These are phyloP conservation scores for Carassius carassius DNA, from an alignment of 2,113 vertebrate genomes.

Conservation along the genomic window DNA sequence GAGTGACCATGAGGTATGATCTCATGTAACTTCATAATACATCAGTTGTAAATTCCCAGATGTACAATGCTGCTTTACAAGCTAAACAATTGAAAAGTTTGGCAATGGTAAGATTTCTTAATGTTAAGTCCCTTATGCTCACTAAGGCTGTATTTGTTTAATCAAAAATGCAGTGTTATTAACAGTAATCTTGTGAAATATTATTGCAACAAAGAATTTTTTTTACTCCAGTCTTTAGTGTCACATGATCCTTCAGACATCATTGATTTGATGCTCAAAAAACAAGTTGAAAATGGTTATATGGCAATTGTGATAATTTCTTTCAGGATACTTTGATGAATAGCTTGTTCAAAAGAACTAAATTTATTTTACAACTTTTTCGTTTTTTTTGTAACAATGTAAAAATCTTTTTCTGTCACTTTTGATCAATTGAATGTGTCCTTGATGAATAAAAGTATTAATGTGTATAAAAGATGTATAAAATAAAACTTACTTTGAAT, in stretches of 20 bases:
- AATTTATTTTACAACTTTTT: no score
- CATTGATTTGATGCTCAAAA: background rate
- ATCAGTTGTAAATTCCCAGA: background rate
- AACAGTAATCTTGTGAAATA: background rate
- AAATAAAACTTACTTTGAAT: background rate
- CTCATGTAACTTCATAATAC: background rate
- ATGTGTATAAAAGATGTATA: no score
- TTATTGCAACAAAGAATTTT: background rate
- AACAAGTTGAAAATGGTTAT: background rate
- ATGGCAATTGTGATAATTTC: background rate
- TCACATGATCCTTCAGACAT: background rate
- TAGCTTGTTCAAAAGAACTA: no score
- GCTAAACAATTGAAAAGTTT: background rate
- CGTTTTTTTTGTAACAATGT: no score
- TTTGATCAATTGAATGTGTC: no score
- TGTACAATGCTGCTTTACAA: background rate
- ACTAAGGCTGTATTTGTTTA: background rate
- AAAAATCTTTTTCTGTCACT: no score
- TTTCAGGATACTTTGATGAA: no score
- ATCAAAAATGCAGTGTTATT: no score
- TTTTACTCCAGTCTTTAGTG: background rate
- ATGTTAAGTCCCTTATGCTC: background rate
- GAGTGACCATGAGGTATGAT: conserved; percentile 45
- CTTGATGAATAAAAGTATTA: background rate
- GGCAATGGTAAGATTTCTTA: background rate